phyloP scores from a whole-genome alignment of 2,888 invertebrate species.

The Agonopterix heracliana region DNA sequence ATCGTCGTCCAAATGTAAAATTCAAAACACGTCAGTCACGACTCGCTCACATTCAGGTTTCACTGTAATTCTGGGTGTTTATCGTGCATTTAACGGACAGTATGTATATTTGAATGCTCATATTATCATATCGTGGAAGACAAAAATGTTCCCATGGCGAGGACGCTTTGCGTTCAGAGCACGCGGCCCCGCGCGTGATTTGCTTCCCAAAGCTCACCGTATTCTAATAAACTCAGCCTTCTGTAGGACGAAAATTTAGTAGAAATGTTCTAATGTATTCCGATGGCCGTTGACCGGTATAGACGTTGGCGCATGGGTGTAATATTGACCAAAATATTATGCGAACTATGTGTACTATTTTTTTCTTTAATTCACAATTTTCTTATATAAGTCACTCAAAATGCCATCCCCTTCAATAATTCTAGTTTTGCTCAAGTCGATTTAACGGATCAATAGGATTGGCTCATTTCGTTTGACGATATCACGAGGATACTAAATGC shows the following conservation, averaged over 20 bases:
- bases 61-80: slow-evolving; percentile 76
- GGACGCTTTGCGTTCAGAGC: slow-evolving; percentile 62
- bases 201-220: slow-evolving; percentile 60
- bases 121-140: slow-evolving; percentile 77
- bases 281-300: slow-evolving; percentile 66
- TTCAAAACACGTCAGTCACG: slow-evolving; percentile 69
- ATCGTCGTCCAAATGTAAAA: slow-evolving; percentile 54
- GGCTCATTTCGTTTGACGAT: slow-evolving; percentile 43
- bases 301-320: slow-evolving; percentile 27
- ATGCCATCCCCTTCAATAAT: not conserved
- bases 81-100: slow-evolving; percentile 76
- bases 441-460: slow-evolving; percentile 39
- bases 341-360: not conserved
- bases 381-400: not conserved
- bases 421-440: slow-evolving; percentile 25
- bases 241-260: slow-evolving; percentile 76
- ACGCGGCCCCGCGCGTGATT: slow-evolving; percentile 65
- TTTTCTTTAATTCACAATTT: not conserved
- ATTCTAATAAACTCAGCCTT: slow-evolving; percentile 75
- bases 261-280: slow-evolving; percentile 75
- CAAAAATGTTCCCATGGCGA: slow-evolving; percentile 76
- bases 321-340: not conserved
- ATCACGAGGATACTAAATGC: slow-evolving; percentile 49
- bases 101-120: slow-evolving; percentile 76
- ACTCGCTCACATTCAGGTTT: slow-evolving; percentile 70